Percentiles rank a stretch among this genome's conserved stretches.
These are phyloP conservation scores for Anthophora plumipes DNA, from an alignment of 2,888 invertebrate genomes.

Conservation along the genomic window DNA sequence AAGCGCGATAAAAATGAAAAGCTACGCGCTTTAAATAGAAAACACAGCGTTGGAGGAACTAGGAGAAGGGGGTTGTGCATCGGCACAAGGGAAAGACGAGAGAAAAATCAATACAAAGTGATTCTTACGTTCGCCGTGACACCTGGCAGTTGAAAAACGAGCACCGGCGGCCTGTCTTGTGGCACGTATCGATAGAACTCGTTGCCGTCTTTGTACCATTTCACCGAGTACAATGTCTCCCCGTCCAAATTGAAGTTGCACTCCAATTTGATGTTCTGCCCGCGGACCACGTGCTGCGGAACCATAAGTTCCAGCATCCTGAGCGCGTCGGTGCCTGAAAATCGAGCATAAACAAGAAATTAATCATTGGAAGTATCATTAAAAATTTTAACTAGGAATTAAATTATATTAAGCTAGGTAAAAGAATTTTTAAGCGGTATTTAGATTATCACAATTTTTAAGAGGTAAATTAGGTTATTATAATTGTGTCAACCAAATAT, in stretches of 20 bases:
- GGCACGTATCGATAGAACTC: constrained; percentile 96
- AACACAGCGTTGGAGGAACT: background rate
- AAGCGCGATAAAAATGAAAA: constrained; percentile 32
- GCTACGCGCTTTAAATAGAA: constrained; percentile 54
- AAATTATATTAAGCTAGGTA: too few relatives aligned
- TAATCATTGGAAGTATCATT: background rate
- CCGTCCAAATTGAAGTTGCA: constrained; percentile 94
- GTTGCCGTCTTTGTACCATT: constrained; percentile 96
- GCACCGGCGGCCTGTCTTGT: constrained; percentile 91
- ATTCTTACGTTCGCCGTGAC: constrained; percentile 93
- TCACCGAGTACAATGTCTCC: constrained; percentile 94
- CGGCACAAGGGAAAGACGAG: constrained; percentile 9
- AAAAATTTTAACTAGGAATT: too few relatives aligned
- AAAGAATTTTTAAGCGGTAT: too few relatives aligned
- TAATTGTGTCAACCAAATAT: too few relatives aligned
- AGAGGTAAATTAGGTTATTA: too few relatives aligned
- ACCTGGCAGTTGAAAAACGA: constrained; percentile 92
- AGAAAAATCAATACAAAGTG: constrained; percentile 50
- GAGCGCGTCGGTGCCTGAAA: constrained; percentile 82
- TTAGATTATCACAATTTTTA: too few relatives aligned
- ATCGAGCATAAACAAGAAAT: background rate
- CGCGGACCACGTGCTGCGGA: constrained; percentile 92
- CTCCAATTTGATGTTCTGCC: constrained; percentile 91
- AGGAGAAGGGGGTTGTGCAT: constrained; percentile 7
- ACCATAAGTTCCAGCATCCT: constrained; percentile 92